Evolutionary conservation across 2,888 invertebrate genomes (phyloP).

Genomic region (Diogma glabrata): DNA sequence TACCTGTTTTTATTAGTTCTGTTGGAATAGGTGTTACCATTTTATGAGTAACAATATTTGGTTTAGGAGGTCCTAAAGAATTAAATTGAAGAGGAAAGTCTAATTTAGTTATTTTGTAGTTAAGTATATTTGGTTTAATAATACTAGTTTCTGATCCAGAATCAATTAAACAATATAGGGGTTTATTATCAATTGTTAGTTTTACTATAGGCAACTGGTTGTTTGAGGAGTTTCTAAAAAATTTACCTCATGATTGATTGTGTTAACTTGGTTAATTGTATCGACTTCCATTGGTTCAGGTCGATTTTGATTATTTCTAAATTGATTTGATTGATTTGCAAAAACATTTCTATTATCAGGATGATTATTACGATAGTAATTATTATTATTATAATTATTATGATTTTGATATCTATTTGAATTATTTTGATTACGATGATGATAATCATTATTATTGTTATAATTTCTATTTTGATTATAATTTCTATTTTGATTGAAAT

Average conservation of each 20-base stretch:
- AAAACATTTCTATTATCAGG: too few relatives aligned
- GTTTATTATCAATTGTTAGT: slow-evolving; percentile 9
- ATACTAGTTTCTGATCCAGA: slow-evolving; percentile 12
- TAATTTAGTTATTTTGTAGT: slow-evolving; percentile 4
- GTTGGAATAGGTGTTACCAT: slow-evolving; percentile 11
- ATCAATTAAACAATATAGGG: slow-evolving; percentile 10
- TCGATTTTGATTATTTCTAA: neutral
- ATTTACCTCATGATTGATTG: neutral
- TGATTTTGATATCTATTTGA: neutral
- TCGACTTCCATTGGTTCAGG: neutral
- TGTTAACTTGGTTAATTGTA: neutral
- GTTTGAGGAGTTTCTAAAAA: slow-evolving; percentile 50
- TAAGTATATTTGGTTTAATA: slow-evolving; percentile 9
- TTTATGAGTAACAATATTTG: slow-evolving; percentile 8
- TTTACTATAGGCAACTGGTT: slow-evolving; percentile 43
- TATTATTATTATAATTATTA: too few relatives aligned
- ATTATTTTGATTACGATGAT: neutral
- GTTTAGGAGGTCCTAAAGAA: slow-evolving; percentile 8
- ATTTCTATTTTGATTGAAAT: neutral
- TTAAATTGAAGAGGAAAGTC: slow-evolving; percentile 6
- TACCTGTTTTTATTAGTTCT: slow-evolving; percentile 8
- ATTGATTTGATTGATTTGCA: neutral
- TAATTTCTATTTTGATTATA: neutral
- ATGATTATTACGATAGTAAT: too few relatives aligned
- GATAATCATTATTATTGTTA: neutral